Evolutionary conservation across 1,140 invertebrate species (phyloP).

Genomic region (Calliopsis andreniformis): DNA sequence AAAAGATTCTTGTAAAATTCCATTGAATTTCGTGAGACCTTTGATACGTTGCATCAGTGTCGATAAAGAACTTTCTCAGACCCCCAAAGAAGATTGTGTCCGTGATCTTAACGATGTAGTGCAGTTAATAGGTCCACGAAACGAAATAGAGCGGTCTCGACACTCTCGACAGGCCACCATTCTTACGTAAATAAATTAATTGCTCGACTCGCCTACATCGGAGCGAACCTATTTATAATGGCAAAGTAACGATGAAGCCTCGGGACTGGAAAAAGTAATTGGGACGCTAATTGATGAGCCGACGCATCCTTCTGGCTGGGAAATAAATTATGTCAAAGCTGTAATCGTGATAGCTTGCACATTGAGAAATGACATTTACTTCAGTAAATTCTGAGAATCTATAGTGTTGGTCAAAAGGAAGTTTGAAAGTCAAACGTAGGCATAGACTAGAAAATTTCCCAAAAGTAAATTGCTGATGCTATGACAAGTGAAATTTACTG

Average conservation of each 20-base stretch:
- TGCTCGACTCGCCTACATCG: not conserved
- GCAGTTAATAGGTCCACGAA: not conserved
- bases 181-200: slow-evolving; percentile 25
- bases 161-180: not conserved
- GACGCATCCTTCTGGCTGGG: not conserved
- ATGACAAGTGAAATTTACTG: no score
- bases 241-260: not conserved
- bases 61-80: not conserved
- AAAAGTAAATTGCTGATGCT: no score
- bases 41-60: no score
- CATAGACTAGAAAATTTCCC: no score
- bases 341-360: not conserved
- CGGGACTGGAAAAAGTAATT: not conserved
- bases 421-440: no score
- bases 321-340: not conserved
- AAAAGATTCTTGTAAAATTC: not conserved
- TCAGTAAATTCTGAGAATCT: no score
- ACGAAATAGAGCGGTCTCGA: not conserved
- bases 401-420: no score
- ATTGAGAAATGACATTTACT: not conserved
- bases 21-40: not conserved
- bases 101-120: not conserved
- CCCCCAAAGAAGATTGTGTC: not conserved
- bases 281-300: not conserved
- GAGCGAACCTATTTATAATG: not conserved